phyloP scores from a whole-genome alignment of 2,888 invertebrate species.

The Clunio marinus region DNA sequence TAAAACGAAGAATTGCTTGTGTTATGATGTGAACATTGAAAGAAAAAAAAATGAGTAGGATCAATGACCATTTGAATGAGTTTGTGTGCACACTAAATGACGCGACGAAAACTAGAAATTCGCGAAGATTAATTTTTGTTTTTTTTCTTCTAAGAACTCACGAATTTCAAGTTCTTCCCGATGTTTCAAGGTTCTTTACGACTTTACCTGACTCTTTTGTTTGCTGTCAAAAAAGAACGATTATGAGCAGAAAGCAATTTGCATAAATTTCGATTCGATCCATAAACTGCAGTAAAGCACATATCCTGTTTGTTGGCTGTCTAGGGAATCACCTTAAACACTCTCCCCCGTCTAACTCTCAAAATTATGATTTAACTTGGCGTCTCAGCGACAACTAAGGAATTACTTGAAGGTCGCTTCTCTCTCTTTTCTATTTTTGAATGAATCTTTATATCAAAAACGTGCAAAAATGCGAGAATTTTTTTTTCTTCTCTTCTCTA shows the following conservation, averaged over 20 bases:
- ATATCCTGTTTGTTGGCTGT: conserved; percentile 4
- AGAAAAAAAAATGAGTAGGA: neutral
- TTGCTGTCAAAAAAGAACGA: neutral
- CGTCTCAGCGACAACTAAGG: neutral
- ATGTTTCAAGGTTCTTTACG: conserved; percentile 5
- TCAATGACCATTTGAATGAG: conserved; percentile 5
- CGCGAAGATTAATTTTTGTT: no score
- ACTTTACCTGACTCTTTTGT: neutral
- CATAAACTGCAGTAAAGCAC: neutral
- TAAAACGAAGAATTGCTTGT: neutral
- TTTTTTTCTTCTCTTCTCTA: neutral
- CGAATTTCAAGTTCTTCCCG: neutral
- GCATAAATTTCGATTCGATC: neutral
- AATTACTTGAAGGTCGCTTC: conserved; percentile 18
- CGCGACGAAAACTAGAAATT: no score
- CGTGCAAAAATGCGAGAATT: conserved; percentile 26
- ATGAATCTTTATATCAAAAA: conserved; percentile 24
- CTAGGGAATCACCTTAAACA: neutral
- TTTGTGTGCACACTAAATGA: neutral
- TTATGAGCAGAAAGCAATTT: conserved; percentile 9
- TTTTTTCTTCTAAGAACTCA: conserved; percentile 2
- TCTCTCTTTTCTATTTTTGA: neutral
- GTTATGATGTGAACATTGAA: neutral
- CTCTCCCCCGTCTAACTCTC: neutral
- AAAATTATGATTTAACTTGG: neutral